Evolutionary conservation across 2,888 invertebrate genomes (phyloP).

Genomic region (Microdon myrmicae): DNA sequence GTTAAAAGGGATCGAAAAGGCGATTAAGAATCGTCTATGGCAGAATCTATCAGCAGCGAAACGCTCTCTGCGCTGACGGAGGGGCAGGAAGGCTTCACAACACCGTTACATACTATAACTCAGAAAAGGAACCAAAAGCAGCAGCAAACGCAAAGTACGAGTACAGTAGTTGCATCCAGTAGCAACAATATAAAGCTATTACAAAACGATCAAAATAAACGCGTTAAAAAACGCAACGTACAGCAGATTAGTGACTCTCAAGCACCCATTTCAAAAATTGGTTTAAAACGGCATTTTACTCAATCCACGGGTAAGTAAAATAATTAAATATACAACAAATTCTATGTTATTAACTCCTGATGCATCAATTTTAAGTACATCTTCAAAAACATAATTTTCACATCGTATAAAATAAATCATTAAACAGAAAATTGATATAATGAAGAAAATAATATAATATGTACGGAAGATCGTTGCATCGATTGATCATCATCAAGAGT

Average conservation of each 20-base stretch:
- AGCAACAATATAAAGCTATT: conserved; percentile 33
- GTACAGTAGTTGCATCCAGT: conserved; percentile 2
- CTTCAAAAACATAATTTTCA: no score
- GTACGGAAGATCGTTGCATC: no score
- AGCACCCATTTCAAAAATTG: conserved; percentile 5
- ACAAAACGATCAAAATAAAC: conserved; percentile 16
- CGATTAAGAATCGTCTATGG: conserved; percentile 89
- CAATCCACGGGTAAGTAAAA: no score
- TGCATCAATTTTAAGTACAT: no score
- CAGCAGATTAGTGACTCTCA: conserved; percentile 10
- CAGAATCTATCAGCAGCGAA: conserved; percentile 86
- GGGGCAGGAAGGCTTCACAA: conserved; percentile 67
- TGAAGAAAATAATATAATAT: no score
- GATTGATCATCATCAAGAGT: neutral
- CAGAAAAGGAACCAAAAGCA: conserved; percentile 48
- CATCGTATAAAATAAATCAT: no score
- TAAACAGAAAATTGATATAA: no score
- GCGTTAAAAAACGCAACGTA: conserved; percentile 1
- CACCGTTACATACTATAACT: conserved; percentile 52
- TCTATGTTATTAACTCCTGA: no score
- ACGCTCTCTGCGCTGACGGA: conserved; percentile 79
- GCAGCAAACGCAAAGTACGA: conserved; percentile 12
- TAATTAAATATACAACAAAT: no score
- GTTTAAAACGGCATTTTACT: conserved; percentile 9
- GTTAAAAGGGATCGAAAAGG: conserved; percentile 70